phyloP scores from a whole-genome alignment of 1,140 invertebrate species.

The Musca domestica region DNA sequence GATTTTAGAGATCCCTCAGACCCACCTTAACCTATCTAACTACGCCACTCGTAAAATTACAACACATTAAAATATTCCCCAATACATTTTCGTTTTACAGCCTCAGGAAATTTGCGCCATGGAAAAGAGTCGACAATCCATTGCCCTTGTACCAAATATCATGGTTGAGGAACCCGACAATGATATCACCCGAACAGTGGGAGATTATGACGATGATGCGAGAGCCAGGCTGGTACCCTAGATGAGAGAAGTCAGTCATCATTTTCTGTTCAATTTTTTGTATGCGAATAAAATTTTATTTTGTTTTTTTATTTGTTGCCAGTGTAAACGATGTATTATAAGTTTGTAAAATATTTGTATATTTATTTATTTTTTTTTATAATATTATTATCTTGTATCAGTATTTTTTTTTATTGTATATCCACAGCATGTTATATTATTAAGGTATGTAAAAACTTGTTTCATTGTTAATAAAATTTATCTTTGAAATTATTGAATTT shows the following conservation, averaged over 20 bases:
- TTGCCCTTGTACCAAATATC: constrained; percentile 26
- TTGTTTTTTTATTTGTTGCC: neutral
- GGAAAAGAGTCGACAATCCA: too few relatives aligned
- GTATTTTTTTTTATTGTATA: constrained; percentile 3
- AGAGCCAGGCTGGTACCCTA: constrained; percentile 42
- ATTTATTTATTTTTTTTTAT: constrained; percentile 9
- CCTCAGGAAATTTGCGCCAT: too few relatives aligned
- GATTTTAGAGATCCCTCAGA: neutral
- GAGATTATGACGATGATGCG: constrained; percentile 39
- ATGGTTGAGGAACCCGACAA: constrained; percentile 33
- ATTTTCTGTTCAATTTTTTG: too few relatives aligned
- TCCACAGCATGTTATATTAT: neutral
- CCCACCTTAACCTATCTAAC: neutral
- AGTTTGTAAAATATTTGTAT: neutral
- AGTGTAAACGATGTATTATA: neutral
- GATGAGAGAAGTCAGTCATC: too few relatives aligned
- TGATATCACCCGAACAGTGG: constrained; percentile 26
- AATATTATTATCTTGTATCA: too few relatives aligned
- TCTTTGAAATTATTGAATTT: too few relatives aligned
- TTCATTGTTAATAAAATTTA: too few relatives aligned
- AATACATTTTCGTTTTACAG: too few relatives aligned
- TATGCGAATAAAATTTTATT: constrained; percentile 1
- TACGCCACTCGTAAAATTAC: too few relatives aligned
- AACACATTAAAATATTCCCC: too few relatives aligned
- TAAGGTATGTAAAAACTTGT: too few relatives aligned